These are phyloP conservation scores for Drosophila elegans DNA, from an alignment of 1,140 invertebrate species.

Conservation along the genomic window DNA sequence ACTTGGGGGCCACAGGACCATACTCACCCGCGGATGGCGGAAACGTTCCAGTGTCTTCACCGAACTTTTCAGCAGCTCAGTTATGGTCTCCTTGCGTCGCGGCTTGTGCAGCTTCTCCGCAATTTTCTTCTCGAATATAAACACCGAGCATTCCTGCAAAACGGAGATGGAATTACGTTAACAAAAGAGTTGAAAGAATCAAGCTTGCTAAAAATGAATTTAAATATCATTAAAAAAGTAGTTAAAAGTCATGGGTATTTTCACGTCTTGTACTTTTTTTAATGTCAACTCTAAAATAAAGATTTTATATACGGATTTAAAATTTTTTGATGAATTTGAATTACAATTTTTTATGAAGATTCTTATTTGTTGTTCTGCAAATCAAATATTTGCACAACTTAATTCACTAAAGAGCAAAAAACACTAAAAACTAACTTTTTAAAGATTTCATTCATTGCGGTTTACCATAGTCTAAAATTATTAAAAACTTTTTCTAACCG, in stretches of 20 bases:
- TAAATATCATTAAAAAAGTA: background rate
- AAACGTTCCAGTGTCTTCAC: slow-evolving; percentile 93
- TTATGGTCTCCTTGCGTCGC: slow-evolving; percentile 95
- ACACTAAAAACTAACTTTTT: too few relatives aligned
- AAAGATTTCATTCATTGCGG: too few relatives aligned
- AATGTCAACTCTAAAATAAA: background rate
- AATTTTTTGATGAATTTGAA: too few relatives aligned
- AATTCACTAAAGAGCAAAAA: too few relatives aligned
- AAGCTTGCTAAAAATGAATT: background rate
- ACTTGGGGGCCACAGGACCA: slow-evolving; percentile 4
- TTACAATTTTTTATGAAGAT: too few relatives aligned
- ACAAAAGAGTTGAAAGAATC: background rate
- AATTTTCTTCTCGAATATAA: slow-evolving; percentile 97
- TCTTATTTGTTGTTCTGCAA: too few relatives aligned
- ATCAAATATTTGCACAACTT: too few relatives aligned
- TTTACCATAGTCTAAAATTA: background rate
- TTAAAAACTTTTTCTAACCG: background rate
- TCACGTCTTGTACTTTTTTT: background rate
- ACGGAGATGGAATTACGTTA: background rate
- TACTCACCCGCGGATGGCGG: slow-evolving; percentile 92
- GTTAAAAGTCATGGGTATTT: background rate
- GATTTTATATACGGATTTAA: too few relatives aligned
- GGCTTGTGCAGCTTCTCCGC: slow-evolving; percentile 98
- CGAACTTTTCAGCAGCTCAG: slow-evolving; percentile 94
- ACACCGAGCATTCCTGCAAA: slow-evolving; percentile 96